Base-by-base conservation (phyloP, 2,888 invertebrate genomes). In the Metallyticus violacea region DNA sequence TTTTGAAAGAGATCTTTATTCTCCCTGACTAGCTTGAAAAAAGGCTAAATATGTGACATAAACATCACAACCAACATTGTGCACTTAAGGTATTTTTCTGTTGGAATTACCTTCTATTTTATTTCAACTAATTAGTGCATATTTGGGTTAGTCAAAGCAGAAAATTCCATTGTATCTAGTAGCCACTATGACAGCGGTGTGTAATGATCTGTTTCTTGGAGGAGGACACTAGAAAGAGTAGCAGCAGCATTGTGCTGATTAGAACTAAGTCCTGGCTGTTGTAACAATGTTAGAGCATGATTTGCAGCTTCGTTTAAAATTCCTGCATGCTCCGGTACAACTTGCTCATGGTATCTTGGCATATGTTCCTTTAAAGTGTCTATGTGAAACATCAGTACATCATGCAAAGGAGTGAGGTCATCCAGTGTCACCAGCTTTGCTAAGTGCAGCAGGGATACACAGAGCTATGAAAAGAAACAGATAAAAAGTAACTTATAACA, bases 401-500 rank as follows among this genome's bases (percentile, higher is more conserved):
- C 93, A 77, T 93, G 89, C 9, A 96, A 92, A 26, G 92, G 91
- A 0, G 91, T 78, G 15, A 96, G 91, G 90, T 97, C 97, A 0
- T 94, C 92, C 3, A 91, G 90, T 0, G 91, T 91, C 0, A 95
- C 92, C 6, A 95, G 90, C 40, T 93, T 93, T 87, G 95, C 93
- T 85, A 97, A 90, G 90, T 97, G 97, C 30, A 96, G 94, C 6
- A 97, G 91, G 0, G 96, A 94, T 28, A 96, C 92, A 91, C 97
- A 97, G 7, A 97, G 92, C 95, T 96, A 91, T 27, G 80, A 85
- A 86, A 77, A 82, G 80, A 76, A 88, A n/a, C 87, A 83, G 86
- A 86, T 79, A 81, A 27, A 87, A n/a, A n/a, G n/a, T n/a, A n/a
- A n/a, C n/a, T n/a, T n/a, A n/a, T n/a, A n/a, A n/a, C n/a, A n/a